Base-by-base conservation (phyloP, 30 jellyfish, hydroid and myxozoan genomes). In the Turritopsis dohrnii region DNA sequence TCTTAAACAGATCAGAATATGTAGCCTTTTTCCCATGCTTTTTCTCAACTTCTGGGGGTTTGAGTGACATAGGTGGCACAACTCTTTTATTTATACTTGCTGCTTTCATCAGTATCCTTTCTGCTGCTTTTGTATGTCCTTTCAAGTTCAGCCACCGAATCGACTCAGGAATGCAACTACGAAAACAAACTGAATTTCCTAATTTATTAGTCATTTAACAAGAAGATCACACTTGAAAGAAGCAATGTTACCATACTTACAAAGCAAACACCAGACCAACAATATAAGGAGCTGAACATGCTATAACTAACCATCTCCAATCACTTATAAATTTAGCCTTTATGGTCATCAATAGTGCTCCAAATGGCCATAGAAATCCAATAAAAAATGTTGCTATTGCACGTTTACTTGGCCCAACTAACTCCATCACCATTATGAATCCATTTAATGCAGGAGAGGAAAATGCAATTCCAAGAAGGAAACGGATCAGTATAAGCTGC, bases 221-320 rank as follows among this genome's bases (percentile, higher is more conserved):
- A 20, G 7, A 83, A 72, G 8, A 23, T 13, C 28, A 54, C 23
- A 17, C 52, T 52, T 18, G 81, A 41, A 41, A 3, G 60, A 81
- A 25, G 29, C 4, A 8, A 29, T 27, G 31, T 52, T 1, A 65
- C 17, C 18, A 84, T 87, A 89, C 96, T 89, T 75, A 89, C 96
- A 71, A 66, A 72, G 21, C 72, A 1, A 72, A 21, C 52, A 85
- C 20, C 24, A 83, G 79, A 19, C 81, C 74, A 25, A 81, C 88
- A 19, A 90, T 72, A 31, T 85, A 90, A 17, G 97, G 97, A 16
- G 96, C 97, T 0, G 97, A 90, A 52, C 95, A 82, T 13, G 83
- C 24, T 21, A 90, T 31, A 21, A 81, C 71, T 25, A 90, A 74
- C 31, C 52, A 28, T 83, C 97, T 86, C 97, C 97, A 90, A 71